phyloP scores from a whole-genome alignment of 1,140 invertebrate genomes.

The Paracyclopina nana region DNA sequence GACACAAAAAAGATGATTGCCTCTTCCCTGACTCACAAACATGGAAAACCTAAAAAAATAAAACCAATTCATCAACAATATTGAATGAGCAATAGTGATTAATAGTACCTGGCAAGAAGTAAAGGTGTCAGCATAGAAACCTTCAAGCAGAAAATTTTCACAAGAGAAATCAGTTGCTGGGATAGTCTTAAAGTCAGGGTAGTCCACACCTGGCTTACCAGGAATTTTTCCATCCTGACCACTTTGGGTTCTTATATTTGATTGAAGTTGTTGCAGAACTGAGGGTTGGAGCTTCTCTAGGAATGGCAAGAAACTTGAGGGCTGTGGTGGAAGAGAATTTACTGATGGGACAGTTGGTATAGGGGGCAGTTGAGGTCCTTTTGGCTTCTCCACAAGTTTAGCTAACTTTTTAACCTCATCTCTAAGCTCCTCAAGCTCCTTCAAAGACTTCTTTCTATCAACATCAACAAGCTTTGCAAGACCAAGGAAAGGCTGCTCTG shows the following conservation, averaged over 20 bases:
- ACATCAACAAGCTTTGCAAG: neutral
- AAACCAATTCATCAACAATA: neutral
- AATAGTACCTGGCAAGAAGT: conserved; percentile 16
- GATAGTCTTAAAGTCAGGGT: conserved; percentile 16
- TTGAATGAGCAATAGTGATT: neutral
- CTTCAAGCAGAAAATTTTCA: conserved; percentile 13
- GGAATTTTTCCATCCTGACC: conserved; percentile 7
- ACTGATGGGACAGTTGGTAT: conserved; percentile 12
- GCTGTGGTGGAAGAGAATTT: conserved; percentile 13
- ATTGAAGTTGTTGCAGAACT: neutral
- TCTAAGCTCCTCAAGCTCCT: neutral
- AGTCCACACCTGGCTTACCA: conserved; percentile 11
- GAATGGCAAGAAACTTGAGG: conserved; percentile 6
- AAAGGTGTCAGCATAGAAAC: conserved; percentile 16
- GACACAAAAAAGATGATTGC: conserved; percentile 21
- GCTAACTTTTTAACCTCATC: neutral
- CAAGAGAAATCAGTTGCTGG: conserved; percentile 14
- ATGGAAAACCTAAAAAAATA: conserved; percentile 16
- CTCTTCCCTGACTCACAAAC: conserved; percentile 15
- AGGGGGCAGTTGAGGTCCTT: conserved; percentile 6
- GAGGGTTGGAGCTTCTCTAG: conserved; percentile 10
- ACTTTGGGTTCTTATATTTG: neutral
- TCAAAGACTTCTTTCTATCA: neutral
- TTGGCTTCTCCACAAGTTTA: neutral
- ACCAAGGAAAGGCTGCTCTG: neutral